Evolutionary conservation across 2,113 vertebrate species (phyloP).

Genomic region (Platanista minor): DNA sequence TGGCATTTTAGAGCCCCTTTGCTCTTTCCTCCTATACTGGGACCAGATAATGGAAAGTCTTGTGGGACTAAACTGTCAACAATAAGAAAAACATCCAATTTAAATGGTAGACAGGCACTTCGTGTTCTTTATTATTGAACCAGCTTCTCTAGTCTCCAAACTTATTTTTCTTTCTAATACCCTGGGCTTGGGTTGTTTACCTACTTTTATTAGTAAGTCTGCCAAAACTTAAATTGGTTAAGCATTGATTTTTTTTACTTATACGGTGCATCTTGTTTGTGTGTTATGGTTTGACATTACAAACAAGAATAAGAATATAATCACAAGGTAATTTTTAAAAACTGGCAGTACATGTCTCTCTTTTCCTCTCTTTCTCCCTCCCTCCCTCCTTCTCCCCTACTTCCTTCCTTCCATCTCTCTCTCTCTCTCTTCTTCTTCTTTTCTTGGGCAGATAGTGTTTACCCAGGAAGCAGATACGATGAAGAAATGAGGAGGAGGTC

Average conservation of each 20-base stretch:
- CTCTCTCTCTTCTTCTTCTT: background rate
- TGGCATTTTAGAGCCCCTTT: background rate
- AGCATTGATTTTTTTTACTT: background rate
- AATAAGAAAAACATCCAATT: background rate
- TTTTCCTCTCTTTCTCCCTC: background rate
- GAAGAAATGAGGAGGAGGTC: background rate
- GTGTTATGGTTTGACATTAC: background rate
- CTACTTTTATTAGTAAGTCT: background rate
- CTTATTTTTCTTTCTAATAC: background rate
- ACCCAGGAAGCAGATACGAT: background rate
- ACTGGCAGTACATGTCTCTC: background rate
- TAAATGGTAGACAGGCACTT: background rate
- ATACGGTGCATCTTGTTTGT: background rate
- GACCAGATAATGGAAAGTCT: background rate
- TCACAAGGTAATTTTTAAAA: background rate
- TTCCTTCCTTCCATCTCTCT: background rate
- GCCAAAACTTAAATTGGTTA: background rate
- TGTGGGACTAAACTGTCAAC: background rate
- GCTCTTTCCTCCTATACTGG: background rate
- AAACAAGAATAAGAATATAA: background rate
- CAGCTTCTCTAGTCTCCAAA: background rate
- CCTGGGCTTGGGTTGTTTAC: background rate
- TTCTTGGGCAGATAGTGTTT: background rate
- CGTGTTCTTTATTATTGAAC: background rate
- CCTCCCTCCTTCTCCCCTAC: too few species aligned